These are phyloP conservation scores for Ormyrus rosae DNA, from an alignment of 2,888 invertebrate species.

Conservation along the genomic window DNA sequence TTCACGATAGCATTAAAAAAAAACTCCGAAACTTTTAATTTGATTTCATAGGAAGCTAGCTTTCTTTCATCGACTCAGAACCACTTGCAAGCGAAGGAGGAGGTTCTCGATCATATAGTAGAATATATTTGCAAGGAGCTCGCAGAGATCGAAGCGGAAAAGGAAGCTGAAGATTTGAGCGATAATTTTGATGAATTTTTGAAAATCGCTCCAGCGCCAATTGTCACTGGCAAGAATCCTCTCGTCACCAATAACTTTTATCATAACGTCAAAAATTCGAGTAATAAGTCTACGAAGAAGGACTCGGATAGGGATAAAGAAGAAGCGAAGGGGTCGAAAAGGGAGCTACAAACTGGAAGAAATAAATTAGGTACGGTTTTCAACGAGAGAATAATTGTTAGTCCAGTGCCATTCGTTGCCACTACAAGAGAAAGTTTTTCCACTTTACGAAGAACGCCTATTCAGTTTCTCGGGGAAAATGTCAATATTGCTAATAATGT, in stretches of 20 bases:
- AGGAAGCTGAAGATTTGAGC: slow-evolving; percentile 48
- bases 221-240: slow-evolving; percentile 42
- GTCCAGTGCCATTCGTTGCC: slow-evolving; percentile 71
- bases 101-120: slow-evolving; percentile 67
- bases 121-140: slow-evolving; percentile 67
- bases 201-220: slow-evolving; percentile 66
- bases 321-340: not conserved
- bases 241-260: slow-evolving; percentile 40
- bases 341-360: slow-evolving; percentile 62
- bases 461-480: slow-evolving; percentile 57
- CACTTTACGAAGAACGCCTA: slow-evolving; percentile 71
- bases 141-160: slow-evolving; percentile 61
- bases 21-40: not conserved
- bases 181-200: slow-evolving; percentile 64
- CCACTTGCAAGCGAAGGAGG: slow-evolving; percentile 60
- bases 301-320: slow-evolving; percentile 18
- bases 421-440: slow-evolving; percentile 72
- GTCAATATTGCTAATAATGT: not conserved
- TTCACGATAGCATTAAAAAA: no score
- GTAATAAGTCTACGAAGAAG: slow-evolving; percentile 20
- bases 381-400: slow-evolving; percentile 72
- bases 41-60: slow-evolving; percentile 59
- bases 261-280: slow-evolving; percentile 42
- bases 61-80: slow-evolving; percentile 44
- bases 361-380: slow-evolving; percentile 72